Base-by-base conservation (phyloP, 2,797 vertebrate genomes). In the Hydrocynus forskahlii region DNA sequence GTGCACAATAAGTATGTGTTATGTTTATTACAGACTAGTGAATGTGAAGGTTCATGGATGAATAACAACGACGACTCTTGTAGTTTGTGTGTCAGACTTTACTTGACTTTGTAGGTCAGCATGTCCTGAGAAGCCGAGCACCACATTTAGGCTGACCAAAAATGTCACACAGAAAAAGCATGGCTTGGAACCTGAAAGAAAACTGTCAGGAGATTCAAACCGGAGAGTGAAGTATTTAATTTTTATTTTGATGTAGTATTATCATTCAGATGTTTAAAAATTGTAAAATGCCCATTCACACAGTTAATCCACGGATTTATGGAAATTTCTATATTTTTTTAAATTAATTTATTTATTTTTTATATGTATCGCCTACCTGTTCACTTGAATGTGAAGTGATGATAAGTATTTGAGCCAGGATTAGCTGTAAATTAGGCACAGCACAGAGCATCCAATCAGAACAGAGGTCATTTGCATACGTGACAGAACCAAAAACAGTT, bases 21-120 rank as follows among this genome's bases (percentile, higher is more conserved):
- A 78, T 77, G 57, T 81, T 88, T 84, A 81, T 76, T 80, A 23
- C 4, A n/a, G 73, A 89, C 86, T 84, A 82, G 62, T 75, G 57
- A 57, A 83, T 71, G 50, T 83, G 75, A 86, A 72, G 75, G 62
- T 89, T 88, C 83, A 86, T 87, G 88, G 80, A 86, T 88, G 81
- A 72, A 78, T 62, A 29, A 29, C 29, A 29, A 29, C 29, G 29
- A 29, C 29, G 21, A 57, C 55, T 60, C 21, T 23, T 60, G 57
- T 21, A 23, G 25, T 13, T 63, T 35, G 60, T 35, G 66, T 83
- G 68, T 83, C 69, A 75, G 78, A 82, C 70, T 87, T 85, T 78
- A 86, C 86, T 86, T 23, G 45, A 82, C 72, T 86, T 79, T 85
- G 73, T 87, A 80, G 81, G 84, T 88, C 80, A 85, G 78, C 29